phyloP scores from a whole-genome alignment of 2,797 vertebrate genomes.

The Coregonus suidteri region DNA sequence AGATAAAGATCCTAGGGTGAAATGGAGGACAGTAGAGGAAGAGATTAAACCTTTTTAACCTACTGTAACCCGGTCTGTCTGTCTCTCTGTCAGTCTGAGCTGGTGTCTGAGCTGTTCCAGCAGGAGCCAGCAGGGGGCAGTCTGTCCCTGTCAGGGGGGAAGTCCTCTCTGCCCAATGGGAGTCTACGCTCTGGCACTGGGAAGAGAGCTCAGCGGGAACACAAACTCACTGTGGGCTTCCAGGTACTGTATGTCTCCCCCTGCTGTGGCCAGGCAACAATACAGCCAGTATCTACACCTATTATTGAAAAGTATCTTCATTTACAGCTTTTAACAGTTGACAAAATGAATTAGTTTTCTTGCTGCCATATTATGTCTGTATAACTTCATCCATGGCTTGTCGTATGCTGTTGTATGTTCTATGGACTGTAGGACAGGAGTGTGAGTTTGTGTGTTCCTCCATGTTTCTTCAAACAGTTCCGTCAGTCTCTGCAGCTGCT shows the following conservation, averaged over 20 bases:
- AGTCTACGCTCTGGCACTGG: constrained; percentile 63
- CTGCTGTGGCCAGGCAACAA: background rate
- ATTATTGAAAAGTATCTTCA: background rate
- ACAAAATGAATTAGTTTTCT: background rate
- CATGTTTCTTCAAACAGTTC: constrained; percentile 62
- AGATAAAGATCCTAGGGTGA: background rate
- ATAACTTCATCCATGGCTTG: background rate
- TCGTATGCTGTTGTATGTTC: background rate
- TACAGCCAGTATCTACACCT: background rate
- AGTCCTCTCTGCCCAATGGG: constrained; percentile 57
- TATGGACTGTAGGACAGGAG: background rate
- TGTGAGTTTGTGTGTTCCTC: background rate
- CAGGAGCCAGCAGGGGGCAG: constrained; percentile 53
- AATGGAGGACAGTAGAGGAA: background rate
- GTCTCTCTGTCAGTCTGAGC: constrained; percentile 68
- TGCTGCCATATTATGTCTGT: background rate
- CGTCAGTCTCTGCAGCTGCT: constrained; percentile 77
- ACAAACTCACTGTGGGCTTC: constrained; percentile 76
- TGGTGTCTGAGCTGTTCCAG: constrained; percentile 82
- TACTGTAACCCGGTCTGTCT: background rate
- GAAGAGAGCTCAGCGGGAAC: constrained; percentile 71
- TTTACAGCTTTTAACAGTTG: background rate
- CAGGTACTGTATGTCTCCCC: constrained; percentile 67
- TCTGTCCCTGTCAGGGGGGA: constrained; percentile 30
- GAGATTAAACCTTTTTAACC: background rate